Base-by-base conservation (phyloP, 2,888 invertebrate species). In the Leptarthrus brevirostris region DNA sequence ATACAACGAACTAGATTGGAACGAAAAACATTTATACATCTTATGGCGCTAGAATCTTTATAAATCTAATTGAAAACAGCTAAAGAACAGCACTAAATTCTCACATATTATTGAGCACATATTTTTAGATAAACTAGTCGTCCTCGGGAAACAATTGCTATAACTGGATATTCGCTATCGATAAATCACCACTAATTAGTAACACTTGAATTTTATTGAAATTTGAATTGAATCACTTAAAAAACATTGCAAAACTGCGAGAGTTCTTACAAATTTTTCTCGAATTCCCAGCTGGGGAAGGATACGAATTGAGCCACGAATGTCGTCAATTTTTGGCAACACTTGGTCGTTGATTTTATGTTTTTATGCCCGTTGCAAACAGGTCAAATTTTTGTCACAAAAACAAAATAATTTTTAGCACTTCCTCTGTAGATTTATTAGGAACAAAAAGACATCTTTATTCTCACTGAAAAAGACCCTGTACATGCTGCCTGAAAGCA, bases 71-170 rank as follows among this genome's bases (percentile, higher is more conserved):
- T 71, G 12, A 30, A 72, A 74, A 74, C 74, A 74, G 22, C 71
- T 70, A 74, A 56, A 64, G 30, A 66, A 72, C 61, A 61, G 26
- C 72, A 64, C 72, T 66, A 74, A 61, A 54, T 72, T 56, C 74
- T 74, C 74, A 74, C 74, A 52, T 74, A 72, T 71, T 74, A 64
- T 66, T 49, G 72, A 72, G 54, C 74, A 74, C 74, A 74, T 74
- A 71, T 69, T 69, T 69, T 34, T 69, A 30, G 34, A 16, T 36
- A 64, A 64, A 49, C 26, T 64, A 64, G 64, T 64, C 24, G 44
- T 64, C 64, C 47, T 44, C 12, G 64, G 58, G 20, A 24, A 64
- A 64, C 24, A 64, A 64, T 47, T 36, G n/a, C 36, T 58, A 47
- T 16, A 64, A 64, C 64, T 47, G 64, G 22, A 20, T 16, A 18